Evolutionary conservation across 1,140 invertebrate genomes (phyloP).

Genomic region (Liolophura sinensis): DNA sequence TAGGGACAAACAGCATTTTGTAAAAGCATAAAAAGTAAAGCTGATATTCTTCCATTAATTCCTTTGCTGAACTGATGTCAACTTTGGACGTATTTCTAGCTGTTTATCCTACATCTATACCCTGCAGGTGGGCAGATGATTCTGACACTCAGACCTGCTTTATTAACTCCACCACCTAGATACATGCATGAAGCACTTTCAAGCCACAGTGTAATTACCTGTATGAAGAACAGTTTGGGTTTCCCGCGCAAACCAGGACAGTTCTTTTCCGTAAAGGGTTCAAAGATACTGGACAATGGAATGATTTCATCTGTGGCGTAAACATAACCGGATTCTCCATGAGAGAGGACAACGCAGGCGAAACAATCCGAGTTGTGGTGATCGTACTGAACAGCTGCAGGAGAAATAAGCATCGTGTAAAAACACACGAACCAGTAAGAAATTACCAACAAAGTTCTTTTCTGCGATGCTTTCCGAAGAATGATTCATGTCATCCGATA

Average conservation of each 20-base stretch:
- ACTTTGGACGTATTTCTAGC: no score
- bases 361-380: constrained; percentile 26
- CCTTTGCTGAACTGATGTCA: no score
- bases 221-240: constrained; percentile 20
- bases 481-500: background rate
- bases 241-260: constrained; percentile 18
- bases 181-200: no score
- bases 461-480: constrained; percentile 3
- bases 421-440: constrained; percentile 1
- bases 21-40: no score
- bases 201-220: no score
- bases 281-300: constrained; percentile 9
- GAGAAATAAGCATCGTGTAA: no score
- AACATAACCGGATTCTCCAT: constrained; percentile 13
- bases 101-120: no score
- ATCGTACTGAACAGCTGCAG: background rate
- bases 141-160: no score
- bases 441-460: background rate
- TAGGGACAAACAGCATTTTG: no score
- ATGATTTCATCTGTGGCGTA: constrained; percentile 5
- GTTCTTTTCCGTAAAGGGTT: constrained; percentile 17
- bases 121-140: no score
- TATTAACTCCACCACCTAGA: no score
- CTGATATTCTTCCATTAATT: no score
- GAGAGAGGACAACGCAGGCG: constrained; percentile 22